Conservation (phyloP, 2,797 vertebrate species). For the Dermochelys coriacea region DNA sequence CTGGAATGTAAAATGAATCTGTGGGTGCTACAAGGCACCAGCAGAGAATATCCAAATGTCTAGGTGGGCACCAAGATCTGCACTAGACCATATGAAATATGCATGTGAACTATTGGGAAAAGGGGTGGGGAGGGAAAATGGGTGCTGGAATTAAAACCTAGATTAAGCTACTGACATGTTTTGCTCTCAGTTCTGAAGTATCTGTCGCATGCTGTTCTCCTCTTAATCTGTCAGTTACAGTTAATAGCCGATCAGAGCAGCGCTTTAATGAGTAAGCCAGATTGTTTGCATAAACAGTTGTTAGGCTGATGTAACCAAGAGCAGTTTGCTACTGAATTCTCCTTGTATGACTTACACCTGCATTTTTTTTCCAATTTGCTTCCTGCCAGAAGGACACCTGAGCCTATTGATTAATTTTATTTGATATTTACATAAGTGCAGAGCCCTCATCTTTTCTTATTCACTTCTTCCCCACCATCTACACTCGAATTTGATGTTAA, state of each 20-base stretch:
- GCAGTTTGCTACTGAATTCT: not conserved
- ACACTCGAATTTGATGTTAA: not conserved
- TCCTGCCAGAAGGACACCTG: not conserved
- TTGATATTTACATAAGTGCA: accelerated
- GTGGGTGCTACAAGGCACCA: slow-evolving; percentile 67
- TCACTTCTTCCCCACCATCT: not conserved
- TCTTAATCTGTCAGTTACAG: slow-evolving; percentile 51
- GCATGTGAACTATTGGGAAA: not conserved
- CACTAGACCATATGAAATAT: slow-evolving; percentile 17
- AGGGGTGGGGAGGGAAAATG: not conserved
- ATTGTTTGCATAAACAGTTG: slow-evolving; percentile 51
- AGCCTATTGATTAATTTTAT: accelerated
- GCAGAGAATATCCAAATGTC: slow-evolving; percentile 61
- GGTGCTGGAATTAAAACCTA: slow-evolving; percentile 31
- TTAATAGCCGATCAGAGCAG: slow-evolving; percentile 59
- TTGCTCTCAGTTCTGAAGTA: slow-evolving; percentile 41
- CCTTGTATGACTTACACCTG: not conserved
- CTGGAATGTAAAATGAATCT: slow-evolving; percentile 63
- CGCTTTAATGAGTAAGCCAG: slow-evolving; percentile 47
- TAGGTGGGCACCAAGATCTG: slow-evolving; percentile 69
- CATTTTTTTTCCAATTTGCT: not conserved
- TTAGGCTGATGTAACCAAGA: slow-evolving; percentile 34
- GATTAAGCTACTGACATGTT: slow-evolving; percentile 30
- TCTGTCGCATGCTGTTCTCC: slow-evolving; percentile 57
- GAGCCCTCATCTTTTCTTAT: not conserved